Evolutionary conservation across 2,888 invertebrate species (phyloP), one percentile per base, ranked within the genome.

Genomic region (Microdon myrmicae): DNA sequence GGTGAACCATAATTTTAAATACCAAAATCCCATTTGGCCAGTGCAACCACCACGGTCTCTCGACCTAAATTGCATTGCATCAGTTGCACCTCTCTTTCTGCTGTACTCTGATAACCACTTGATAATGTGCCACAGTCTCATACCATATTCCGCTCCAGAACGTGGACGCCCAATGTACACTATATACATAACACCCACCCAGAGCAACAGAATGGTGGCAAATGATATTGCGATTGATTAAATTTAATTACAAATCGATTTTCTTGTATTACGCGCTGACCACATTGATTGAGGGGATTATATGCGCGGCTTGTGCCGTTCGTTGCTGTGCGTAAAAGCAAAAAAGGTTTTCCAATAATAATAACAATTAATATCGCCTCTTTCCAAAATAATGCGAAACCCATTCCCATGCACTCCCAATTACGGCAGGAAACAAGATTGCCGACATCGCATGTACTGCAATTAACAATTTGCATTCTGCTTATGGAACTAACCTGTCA

Each of bases 211-310:
- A n/a, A n/a, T n/a, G n/a, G n/a, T n/a, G n/a, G n/a, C n/a, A n/a
- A 17, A 39, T 45, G 34, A 43, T 51, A 56, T 53, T 58, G 64
- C 64, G 47, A 64, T 58, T 64, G 64, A 64, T 64, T 64, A 64
- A 64, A 58, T 64, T 64, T 64, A 64, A 64, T 64, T 64, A 64
- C 64, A 64, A 64, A 64, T 64, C 64, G 64, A 64, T 64, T 64
- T 64, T 58, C 58, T 64, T 58, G 47, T 53, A 64, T 64, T 58
- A 64, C 47, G 58, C 43, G 53, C 28, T 58, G 64, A 64, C 58
- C 64, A 58, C 64, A 47, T 51, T 64, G 64, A 64, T 64, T 58
- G 64, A 58, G 47, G 58, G 58, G 51, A 58, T 64, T 64, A 58
- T 39, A 51, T 35, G 41, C 47, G 28, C 45, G 45, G 20, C 9